Evolutionary conservation across 2,797 vertebrate species (phyloP), one percentile per base, ranked within the genome.

Genomic region (Pelodytes ibericus): DNA sequence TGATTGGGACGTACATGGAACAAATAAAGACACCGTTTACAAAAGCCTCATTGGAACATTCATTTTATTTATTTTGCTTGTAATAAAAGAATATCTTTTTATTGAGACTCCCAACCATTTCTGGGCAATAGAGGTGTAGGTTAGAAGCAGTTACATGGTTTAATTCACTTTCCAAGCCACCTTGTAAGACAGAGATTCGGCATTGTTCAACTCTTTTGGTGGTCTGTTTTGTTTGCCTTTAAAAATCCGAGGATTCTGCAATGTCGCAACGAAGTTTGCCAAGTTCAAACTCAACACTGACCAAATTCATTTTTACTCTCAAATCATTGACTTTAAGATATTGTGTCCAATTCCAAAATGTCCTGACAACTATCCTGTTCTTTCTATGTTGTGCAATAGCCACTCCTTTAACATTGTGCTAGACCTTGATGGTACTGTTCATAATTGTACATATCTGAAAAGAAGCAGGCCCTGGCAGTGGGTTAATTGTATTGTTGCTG

Each of bases 51-150:
- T 74, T 62, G 71, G 69, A 59, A 78, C 75, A 78, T 78, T 78
- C 53, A 72, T 61, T 77, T 78, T 77, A 77, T 67, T 77, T 71
- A 8, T 13, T 57, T 71, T 59, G 57, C n/a, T 78, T 66, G 36
- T 72, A 67, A 41, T 66, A 71, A 76, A 71, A 64, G 63, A 70
- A 63, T 31, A 18, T 10, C n/a, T 39, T 39, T 41, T 20, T 60
- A 61, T 60, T 29, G 47, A 41, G 47, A 41, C 30, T 49, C 41
- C 33, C 22, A 53, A 59, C 27, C 27, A 60, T 25, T 65, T 26
- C 68, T 59, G 36, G 49, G 63, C 63, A 33, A 56, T 31, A 56
- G 49, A 64, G 22, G 58, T 57, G 33, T 71, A 56, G 18, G 60
- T 47, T 44, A 59, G 51, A 29, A 59, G 25, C 65, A 56, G 44